Conservation (phyloP, 2,888 invertebrate genomes). For the Blastobasis lacticolella region DNA sequence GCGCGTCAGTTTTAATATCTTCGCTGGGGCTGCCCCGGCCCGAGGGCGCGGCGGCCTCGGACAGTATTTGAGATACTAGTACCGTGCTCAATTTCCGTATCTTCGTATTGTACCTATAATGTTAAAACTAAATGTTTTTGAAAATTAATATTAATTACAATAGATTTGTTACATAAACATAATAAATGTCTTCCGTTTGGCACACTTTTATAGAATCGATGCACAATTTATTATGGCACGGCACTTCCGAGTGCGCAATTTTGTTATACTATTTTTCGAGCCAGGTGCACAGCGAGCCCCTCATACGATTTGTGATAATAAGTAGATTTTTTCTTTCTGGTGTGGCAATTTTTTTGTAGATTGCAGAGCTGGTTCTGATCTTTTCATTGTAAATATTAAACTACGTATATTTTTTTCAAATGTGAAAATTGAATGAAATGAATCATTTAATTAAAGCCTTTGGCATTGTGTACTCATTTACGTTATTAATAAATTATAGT, state of each 20-base stretch:
- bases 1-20: background rate
- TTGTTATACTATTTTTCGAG: slow-evolving; percentile 27
- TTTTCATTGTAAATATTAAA: slow-evolving; percentile 60
- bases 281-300: slow-evolving; percentile 67
- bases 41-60: slow-evolving; percentile 7
- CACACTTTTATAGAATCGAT: slow-evolving; percentile 62
- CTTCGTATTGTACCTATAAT: slow-evolving; percentile 58
- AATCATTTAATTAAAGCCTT: slow-evolving; percentile 72
- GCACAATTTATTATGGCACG: slow-evolving; percentile 64
- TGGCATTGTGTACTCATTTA: slow-evolving; percentile 76
- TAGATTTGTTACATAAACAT: slow-evolving; percentile 94
- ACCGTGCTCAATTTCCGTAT: slow-evolving; percentile 71
- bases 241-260: slow-evolving; percentile 32
- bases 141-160: slow-evolving; percentile 77
- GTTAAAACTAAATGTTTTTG: slow-evolving; percentile 59
- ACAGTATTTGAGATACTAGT: slow-evolving; percentile 59
- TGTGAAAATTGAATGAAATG: slow-evolving; percentile 67
- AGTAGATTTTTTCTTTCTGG: slow-evolving; percentile 45
- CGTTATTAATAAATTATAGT: slow-evolving; percentile 75
- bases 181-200: slow-evolving; percentile 78
- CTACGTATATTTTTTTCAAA: slow-evolving; percentile 49
- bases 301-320: slow-evolving; percentile 67
- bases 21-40: no score
- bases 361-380: slow-evolving; percentile 64
- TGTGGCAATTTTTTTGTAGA: slow-evolving; percentile 53